Percentiles rank a stretch among this genome's conserved stretches.
These are phyloP conservation scores for Neodiprion lecontei DNA, from an alignment of 1,140 invertebrate species.

Conservation along the genomic window DNA sequence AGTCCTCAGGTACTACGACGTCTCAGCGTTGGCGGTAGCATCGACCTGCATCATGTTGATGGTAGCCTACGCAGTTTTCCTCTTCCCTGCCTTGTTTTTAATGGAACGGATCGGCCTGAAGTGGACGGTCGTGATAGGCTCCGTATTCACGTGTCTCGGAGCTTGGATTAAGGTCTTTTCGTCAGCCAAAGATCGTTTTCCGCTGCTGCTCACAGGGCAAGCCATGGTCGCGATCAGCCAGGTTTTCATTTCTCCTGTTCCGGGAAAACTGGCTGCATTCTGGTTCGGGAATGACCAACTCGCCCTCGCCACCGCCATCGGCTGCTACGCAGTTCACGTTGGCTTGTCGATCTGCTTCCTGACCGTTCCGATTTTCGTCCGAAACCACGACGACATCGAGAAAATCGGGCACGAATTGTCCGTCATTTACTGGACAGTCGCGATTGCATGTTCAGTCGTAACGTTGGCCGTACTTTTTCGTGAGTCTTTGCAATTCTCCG, in stretches of 20 bases:
- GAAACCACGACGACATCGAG: slow-evolving; percentile 48
- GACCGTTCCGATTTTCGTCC: slow-evolving; percentile 50
- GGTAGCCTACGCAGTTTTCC: slow-evolving; percentile 70
- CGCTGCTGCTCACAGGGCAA: slow-evolving; percentile 70
- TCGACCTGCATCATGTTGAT: slow-evolving; percentile 74
- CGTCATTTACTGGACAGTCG: slow-evolving; percentile 54
- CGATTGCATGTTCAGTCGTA: slow-evolving; percentile 27
- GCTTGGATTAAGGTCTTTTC: slow-evolving; percentile 72
- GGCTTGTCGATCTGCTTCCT: slow-evolving; percentile 50
- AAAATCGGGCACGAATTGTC: slow-evolving; percentile 49
- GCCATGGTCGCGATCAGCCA: slow-evolving; percentile 69
- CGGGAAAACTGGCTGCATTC: slow-evolving; percentile 72
- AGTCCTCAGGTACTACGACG: slow-evolving; percentile 50
- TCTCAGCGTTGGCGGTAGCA: slow-evolving; percentile 61
- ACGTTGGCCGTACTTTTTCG: too few relatives aligned
- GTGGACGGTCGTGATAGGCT: slow-evolving; percentile 44
- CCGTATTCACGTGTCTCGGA: slow-evolving; percentile 59
- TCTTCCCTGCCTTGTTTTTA: slow-evolving; percentile 71
- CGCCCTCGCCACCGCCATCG: slow-evolving; percentile 76
- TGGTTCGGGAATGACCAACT: slow-evolving; percentile 74
- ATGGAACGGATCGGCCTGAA: slow-evolving; percentile 61
- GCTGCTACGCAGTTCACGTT: slow-evolving; percentile 82
- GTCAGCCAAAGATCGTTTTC: slow-evolving; percentile 63
- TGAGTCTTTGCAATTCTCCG: too few relatives aligned
- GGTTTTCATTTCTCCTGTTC: slow-evolving; percentile 72